Conservation (phyloP, 2,113 vertebrate genomes). For the Meleagris gallopavo region DNA sequence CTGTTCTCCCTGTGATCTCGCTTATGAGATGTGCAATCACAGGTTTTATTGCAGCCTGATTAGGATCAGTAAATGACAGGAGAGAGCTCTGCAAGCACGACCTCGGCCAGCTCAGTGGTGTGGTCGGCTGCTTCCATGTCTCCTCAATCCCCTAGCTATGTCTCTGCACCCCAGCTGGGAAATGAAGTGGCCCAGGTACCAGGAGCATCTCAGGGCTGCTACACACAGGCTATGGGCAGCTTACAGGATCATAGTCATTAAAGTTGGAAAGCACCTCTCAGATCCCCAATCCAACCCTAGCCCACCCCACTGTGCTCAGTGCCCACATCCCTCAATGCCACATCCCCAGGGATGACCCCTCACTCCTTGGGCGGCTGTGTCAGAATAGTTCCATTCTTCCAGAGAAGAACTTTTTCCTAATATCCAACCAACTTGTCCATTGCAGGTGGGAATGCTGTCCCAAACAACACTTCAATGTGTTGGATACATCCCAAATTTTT, state of each 20-base stretch:
- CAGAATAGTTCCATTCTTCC: too few relatives aligned
- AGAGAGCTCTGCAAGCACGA: background rate
- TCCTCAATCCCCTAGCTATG: rapidly evolving
- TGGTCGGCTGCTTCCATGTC: rapidly evolving
- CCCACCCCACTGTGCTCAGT: too few relatives aligned
- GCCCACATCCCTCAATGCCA: too few relatives aligned
- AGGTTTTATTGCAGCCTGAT: slow-evolving; percentile 16
- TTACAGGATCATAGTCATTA: too few relatives aligned
- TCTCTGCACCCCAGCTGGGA: rapidly evolving
- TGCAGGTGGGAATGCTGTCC: background rate
- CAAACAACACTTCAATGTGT: rapidly evolving
- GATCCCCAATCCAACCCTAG: too few relatives aligned
- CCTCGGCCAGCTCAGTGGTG: background rate
- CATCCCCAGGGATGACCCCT: too few relatives aligned
- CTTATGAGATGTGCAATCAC: slow-evolving; percentile 28
- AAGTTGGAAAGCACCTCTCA: too few relatives aligned
- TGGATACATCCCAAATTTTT: background rate
- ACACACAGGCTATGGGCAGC: background rate
- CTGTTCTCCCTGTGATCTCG: slow-evolving; percentile 34
- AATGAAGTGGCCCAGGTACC: background rate
- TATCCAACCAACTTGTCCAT: background rate
- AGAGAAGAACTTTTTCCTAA: too few relatives aligned
- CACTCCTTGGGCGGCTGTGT: too few relatives aligned
- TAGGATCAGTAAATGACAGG: slow-evolving; percentile 33
- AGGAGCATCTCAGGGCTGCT: background rate